phyloP scores from a whole-genome alignment of 2,888 invertebrate genomes.

The Coenonympha glycerion region DNA sequence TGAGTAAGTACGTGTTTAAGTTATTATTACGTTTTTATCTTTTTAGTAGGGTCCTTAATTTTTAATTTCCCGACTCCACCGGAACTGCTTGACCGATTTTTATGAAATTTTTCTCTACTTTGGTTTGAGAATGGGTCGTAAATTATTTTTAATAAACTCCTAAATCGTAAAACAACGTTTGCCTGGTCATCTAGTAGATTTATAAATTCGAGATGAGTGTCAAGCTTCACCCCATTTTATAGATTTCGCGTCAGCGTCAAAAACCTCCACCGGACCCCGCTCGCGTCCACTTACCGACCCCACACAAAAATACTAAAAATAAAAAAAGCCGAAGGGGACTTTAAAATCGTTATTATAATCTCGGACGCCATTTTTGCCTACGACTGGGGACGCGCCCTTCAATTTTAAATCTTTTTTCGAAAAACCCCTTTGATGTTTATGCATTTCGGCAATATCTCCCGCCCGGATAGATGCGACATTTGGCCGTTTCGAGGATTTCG shows the following conservation, averaged over 20 bases:
- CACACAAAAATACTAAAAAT: constrained; percentile 61
- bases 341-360: constrained; percentile 77
- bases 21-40: too few species aligned
- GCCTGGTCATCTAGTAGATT: not conserved
- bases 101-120: too few species aligned
- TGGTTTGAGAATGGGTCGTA: too few species aligned
- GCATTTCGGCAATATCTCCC: constrained; percentile 71
- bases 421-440: constrained; percentile 75
- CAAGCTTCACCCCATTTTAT: constrained; percentile 37
- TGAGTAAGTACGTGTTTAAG: too few species aligned
- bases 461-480: constrained; percentile 64
- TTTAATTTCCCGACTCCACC: too few species aligned
- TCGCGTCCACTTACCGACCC: constrained; percentile 71
- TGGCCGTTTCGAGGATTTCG: constrained; percentile 66
- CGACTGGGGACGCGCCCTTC: constrained; percentile 71
- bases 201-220: not conserved
- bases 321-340: constrained; percentile 62
- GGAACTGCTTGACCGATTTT: too few species aligned
- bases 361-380: constrained; percentile 70
- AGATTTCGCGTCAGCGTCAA: constrained; percentile 62
- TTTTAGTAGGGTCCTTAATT: too few species aligned
- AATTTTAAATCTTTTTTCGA: constrained; percentile 70
- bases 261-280: constrained; percentile 61
- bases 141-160: not conserved
- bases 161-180: too few species aligned